Base-by-base conservation (phyloP, 2,797 vertebrate genomes). In the Rhabdomys pumilio region DNA sequence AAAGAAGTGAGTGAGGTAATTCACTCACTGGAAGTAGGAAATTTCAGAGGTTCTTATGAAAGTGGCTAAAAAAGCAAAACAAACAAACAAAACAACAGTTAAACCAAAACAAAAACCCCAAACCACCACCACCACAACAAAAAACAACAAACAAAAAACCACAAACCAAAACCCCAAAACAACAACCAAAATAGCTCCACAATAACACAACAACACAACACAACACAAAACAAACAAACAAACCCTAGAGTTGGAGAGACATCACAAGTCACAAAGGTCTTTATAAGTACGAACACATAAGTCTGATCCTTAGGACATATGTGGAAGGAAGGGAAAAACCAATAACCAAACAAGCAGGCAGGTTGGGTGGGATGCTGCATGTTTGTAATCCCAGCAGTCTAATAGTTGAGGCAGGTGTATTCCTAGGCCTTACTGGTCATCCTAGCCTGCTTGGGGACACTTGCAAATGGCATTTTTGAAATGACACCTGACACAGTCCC, bases 11-110 rank as follows among this genome's bases (percentile, higher is more conserved):
- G 17, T 93, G 50, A 88, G n/a, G 67, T 63, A 88, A 13, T 89
- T 96, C 15, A 91, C 53, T 91, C 53, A 26, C 24, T 26, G 47
- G 31, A 96, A 92, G 15, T 79, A 89, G 89, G 72, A 92, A 79
- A 85, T 93, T 93, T 41, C 96, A 90, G 31, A 92, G 77, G 29
- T 79, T 96, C 57, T 93, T 91, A 89, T 63, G n/a, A 59, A 59
- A 93, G 3, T 67, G n/a, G 44, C 50, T 12, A 50, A 86, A 50
- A 50, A 55, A 38, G 26, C 7, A 26, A 57, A 82, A 29, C 63
- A 84, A 47, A 14, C 22, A 26, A 63, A 41, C 11, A 26, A 44
- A 72, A 73, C 10, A 65, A 65, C 63, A 4, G 31, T 12, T 29
- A 63, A 63, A 61, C 59, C 10, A 29, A 29, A 65, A 65, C 12